A percentile compares a stretch with the other conserved stretches of the same genome.
phyloP scores from a whole-genome alignment of 1,140 invertebrate species.

The Bombyx mori region DNA sequence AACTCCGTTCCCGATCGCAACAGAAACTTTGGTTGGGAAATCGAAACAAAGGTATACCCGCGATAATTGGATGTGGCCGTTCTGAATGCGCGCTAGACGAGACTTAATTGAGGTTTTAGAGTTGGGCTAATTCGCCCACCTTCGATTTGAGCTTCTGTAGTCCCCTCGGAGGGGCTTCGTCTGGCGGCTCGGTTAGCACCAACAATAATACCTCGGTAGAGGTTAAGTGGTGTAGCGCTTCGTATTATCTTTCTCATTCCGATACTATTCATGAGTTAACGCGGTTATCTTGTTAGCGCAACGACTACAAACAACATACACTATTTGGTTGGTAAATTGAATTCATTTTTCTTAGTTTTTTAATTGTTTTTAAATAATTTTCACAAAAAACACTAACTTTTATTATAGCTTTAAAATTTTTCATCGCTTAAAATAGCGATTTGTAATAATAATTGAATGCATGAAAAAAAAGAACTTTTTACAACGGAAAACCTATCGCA shows the following conservation, averaged over 20 bases:
- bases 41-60: slow-evolving; percentile 48
- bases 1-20: slow-evolving; percentile 8
- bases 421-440: too few relatives aligned
- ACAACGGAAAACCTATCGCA: slow-evolving; percentile 13
- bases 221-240: slow-evolving; percentile 41
- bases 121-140: slow-evolving; percentile 66
- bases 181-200: slow-evolving; percentile 35
- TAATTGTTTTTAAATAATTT: too few relatives aligned
- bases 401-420: too few relatives aligned
- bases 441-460: background rate
- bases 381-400: too few relatives aligned
- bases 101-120: slow-evolving; percentile 70
- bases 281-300: too few relatives aligned
- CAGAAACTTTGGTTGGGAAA: slow-evolving; percentile 18
- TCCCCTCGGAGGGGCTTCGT: slow-evolving; percentile 40
- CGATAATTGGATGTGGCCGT: slow-evolving; percentile 66
- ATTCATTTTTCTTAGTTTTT: too few relatives aligned
- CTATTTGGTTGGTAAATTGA: too few relatives aligned
- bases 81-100: slow-evolving; percentile 62
- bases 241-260: slow-evolving; percentile 32
- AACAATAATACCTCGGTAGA: slow-evolving; percentile 32
- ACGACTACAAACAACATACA: too few relatives aligned
- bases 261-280: too few relatives aligned
- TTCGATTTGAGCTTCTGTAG: slow-evolving; percentile 41
- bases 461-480: background rate